A percentile compares a stretch with the other conserved stretches of the same genome.
These are phyloP conservation scores for Dipodomys merriami DNA, from an alignment of 2,113 vertebrate species.

Conservation along the genomic window DNA sequence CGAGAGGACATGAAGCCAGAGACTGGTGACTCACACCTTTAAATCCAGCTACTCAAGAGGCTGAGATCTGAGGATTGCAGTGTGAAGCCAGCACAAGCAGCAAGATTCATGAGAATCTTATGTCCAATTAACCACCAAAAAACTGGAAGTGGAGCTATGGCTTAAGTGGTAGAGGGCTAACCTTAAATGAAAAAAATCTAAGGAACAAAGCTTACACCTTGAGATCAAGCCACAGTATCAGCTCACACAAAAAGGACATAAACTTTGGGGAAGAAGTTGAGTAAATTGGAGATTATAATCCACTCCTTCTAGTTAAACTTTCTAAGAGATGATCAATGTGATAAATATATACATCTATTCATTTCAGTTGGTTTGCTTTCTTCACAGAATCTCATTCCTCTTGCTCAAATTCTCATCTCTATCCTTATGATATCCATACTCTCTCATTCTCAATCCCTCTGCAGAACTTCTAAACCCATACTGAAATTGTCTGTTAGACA, in stretches of 20 bases:
- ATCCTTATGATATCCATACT: not conserved
- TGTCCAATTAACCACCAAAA: too few relatives aligned
- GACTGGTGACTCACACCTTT: too few relatives aligned
- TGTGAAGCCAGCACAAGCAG: too few relatives aligned
- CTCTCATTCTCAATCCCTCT: not conserved
- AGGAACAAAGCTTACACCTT: too few relatives aligned
- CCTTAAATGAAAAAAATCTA: too few relatives aligned
- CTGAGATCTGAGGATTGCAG: too few relatives aligned
- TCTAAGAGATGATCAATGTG: not conserved
- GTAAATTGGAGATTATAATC: not conserved
- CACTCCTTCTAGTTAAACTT: not conserved
- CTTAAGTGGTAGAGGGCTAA: too few relatives aligned
- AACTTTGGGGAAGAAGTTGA: not conserved
- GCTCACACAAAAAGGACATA: not conserved
- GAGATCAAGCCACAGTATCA: too few relatives aligned
- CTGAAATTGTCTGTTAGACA: constrained; percentile 8
- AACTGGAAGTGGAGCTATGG: too few relatives aligned
- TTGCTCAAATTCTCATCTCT: constrained; percentile 28
- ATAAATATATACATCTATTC: not conserved
- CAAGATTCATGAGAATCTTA: too few relatives aligned
- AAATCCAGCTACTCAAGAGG: too few relatives aligned
- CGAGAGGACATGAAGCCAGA: too few relatives aligned
- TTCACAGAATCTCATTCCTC: not conserved
- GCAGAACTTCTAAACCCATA: constrained; percentile 12
- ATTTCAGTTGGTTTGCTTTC: constrained; percentile 32